phyloP scores from a whole-genome alignment of 2,797 vertebrate genomes.

The Channallabes apus region DNA sequence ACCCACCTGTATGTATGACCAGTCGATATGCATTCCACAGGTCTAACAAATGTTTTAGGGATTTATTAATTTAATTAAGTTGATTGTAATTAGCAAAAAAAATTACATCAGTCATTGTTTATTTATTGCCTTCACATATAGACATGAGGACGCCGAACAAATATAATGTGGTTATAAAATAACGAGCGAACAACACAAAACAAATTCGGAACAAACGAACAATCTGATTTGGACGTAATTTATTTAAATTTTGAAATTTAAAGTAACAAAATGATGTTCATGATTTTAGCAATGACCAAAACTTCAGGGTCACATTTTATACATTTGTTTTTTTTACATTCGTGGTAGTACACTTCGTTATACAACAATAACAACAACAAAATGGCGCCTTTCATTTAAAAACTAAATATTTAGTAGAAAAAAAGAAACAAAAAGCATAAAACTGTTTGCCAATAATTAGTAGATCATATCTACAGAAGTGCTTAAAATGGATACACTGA shows the following conservation, averaged over 20 bases:
- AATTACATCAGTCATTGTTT: background rate
- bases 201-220: background rate
- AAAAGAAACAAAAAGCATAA: background rate
- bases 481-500: constrained; percentile 18
- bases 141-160: background rate
- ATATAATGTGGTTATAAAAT: background rate
- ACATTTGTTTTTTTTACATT: constrained; percentile 14
- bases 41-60: background rate
- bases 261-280: background rate
- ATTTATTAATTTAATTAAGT: constrained; percentile 2
- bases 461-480: background rate
- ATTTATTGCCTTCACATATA: background rate
- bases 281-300: too few relatives aligned
- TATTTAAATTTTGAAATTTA: background rate
- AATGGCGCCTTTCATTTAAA: background rate
- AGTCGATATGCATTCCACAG: background rate
- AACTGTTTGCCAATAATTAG: background rate
- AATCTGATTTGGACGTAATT: background rate
- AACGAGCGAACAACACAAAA: background rate
- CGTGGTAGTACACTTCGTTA: background rate
- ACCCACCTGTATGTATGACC: background rate
- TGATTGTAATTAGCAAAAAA: background rate
- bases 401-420: constrained; percentile 7
- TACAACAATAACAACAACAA: background rate
- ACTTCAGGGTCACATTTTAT: background rate